A percentile compares a stretch with the other conserved stretches of the same genome.
These are phyloP conservation scores for Cepphus grylle DNA, from an alignment of 2,113 vertebrate species.

Conservation along the genomic window DNA sequence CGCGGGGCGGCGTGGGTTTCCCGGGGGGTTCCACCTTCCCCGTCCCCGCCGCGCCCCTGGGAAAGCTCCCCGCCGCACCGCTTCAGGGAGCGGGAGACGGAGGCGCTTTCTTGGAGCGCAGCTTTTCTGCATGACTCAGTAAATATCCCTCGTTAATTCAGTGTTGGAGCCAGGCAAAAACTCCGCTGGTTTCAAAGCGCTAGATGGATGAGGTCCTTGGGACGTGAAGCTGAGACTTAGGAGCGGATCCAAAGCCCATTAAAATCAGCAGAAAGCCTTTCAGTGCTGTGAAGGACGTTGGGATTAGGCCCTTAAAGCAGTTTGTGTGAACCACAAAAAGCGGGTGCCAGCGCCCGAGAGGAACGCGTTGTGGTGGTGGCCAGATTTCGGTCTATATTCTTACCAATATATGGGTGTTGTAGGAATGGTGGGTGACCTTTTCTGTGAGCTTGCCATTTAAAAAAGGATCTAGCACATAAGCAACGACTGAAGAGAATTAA, in stretches of 20 bases:
- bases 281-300: not conserved
- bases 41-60: not conserved
- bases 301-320: conserved; percentile 1
- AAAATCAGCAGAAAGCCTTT: not conserved
- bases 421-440: not conserved
- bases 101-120: not conserved
- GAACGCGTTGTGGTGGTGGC: not conserved
- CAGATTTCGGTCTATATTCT: not conserved
- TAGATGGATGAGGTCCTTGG: not conserved
- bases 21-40: not conserved
- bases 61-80: not conserved
- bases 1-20: not conserved
- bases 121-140: not conserved
- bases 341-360: not conserved
- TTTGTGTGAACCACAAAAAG: not conserved
- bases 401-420: not conserved
- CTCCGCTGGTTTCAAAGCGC: not conserved
- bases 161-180: not conserved
- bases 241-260: not conserved
- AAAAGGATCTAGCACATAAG: not conserved
- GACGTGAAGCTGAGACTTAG: not conserved
- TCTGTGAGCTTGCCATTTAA: not conserved
- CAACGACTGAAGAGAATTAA: not conserved
- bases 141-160: not conserved
- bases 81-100: not conserved